Base-by-base conservation (phyloP, 2,888 invertebrate species). In the Synergus gifuensis region DNA sequence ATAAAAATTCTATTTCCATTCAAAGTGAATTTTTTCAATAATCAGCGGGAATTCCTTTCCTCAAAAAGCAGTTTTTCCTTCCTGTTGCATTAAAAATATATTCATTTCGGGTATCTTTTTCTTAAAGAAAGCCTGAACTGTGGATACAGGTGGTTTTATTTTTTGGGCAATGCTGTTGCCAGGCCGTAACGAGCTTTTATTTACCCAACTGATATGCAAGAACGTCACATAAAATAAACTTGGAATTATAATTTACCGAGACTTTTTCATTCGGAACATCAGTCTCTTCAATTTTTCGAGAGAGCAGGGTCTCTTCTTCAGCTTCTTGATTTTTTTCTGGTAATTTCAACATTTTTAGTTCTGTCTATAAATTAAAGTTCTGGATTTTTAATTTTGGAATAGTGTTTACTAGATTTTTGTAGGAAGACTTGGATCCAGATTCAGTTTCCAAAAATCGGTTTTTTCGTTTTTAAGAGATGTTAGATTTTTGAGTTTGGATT, bases 171-270 rank as follows among this genome's bases (percentile, higher is more conserved):
- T 54, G 54, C 54, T 73, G 73, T 73, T 54, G 73, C 73, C 54
- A 73, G 73, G 73, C 36, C 73, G 54, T 54, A 73, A 73, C 49
- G 49, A 73, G 36, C 73, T 73, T 73, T 73, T 73, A 28, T 73
- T 73, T 73, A 49, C 73, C 49, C 73, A 73, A 49, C 73, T 73
- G 73, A 73, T 73, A 73, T 54, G 73, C 73, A 73, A 40, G 73
- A 49, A 73, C 73, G 73, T 73, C 73, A 73, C 49, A 54, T 73
- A 73, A 36, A 69, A 69, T 69, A 69, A 73, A 73, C 28, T 49
- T 9, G 73, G 73, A 54, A 73, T 73, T 73, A 73, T 73, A 73
- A 73, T 49, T 54, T 54, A 49, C 22, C 22, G 11, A 60, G 60
- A 54, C 7, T 28, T 73, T 73, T 73, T 54, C 49, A 73, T 4